phyloP scores from a whole-genome alignment of 2,113 vertebrate genomes.

The Chamaetylas fuelleborni region DNA sequence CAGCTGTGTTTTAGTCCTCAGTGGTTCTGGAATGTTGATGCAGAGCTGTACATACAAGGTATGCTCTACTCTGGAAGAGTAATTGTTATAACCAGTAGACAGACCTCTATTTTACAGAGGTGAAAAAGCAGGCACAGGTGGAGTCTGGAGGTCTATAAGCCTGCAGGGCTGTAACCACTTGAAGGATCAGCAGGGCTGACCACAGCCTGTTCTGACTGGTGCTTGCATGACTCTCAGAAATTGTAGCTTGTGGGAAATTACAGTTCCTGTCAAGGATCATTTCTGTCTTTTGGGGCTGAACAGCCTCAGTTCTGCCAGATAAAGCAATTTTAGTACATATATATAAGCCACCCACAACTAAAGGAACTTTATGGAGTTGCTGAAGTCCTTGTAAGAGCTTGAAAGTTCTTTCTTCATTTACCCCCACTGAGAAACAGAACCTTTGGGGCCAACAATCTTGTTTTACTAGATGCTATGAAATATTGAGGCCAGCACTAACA shows the following conservation, averaged over 20 bases:
- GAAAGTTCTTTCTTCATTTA: not conserved
- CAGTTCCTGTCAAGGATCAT: not conserved
- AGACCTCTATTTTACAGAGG: not conserved
- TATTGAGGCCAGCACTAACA: not conserved
- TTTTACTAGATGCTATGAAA: not conserved
- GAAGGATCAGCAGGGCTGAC: not conserved
- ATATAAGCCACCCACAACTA: not conserved
- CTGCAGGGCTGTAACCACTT: not conserved
- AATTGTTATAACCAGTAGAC: not conserved
- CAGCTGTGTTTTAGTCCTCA: not conserved
- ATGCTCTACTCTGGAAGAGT: not conserved
- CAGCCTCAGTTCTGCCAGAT: not conserved
- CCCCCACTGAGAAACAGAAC: not conserved
- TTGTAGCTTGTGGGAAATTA: not conserved
- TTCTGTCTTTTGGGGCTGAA: not conserved
- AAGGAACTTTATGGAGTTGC: not conserved
- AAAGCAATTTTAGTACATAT: not conserved
- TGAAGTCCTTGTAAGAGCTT: not conserved
- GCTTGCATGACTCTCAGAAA: not conserved
- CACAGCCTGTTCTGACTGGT: not conserved
- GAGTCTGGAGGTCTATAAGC: not conserved
- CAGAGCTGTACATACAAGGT: not conserved
- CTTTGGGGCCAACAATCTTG: not conserved
- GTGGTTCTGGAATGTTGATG: not conserved
- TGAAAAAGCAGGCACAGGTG: not conserved